These are phyloP conservation scores for Antidorcas marsupialis DNA, from an alignment of 2,113 vertebrate genomes.

Conservation along the genomic window DNA sequence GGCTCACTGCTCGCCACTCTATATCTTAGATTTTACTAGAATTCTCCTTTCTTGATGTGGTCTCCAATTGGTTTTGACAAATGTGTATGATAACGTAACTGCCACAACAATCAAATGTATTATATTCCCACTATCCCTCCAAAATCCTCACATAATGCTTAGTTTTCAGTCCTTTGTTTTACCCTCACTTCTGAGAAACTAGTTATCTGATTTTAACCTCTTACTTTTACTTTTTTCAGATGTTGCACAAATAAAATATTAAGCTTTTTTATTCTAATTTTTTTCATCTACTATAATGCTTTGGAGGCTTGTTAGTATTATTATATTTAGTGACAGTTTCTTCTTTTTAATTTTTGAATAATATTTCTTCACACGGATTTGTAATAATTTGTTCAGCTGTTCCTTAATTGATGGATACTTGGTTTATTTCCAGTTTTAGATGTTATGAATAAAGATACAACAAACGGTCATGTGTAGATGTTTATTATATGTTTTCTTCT, in stretches of 20 bases:
- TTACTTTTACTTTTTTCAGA: neutral
- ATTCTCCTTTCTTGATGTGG: neutral
- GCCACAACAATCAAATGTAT: neutral
- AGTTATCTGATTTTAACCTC: neutral
- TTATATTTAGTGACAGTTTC: neutral
- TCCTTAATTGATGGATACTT: neutral
- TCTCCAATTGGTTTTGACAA: neutral
- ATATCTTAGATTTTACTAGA: neutral
- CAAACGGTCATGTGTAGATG: neutral
- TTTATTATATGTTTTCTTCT: neutral
- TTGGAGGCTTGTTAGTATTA: neutral
- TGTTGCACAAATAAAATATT: neutral
- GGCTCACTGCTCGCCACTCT: accelerated
- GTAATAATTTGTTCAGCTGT: neutral
- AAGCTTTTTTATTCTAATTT: neutral
- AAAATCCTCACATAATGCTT: neutral
- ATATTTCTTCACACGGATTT: neutral
- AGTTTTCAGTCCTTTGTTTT: neutral
- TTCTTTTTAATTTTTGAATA: neutral
- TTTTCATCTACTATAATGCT: neutral
- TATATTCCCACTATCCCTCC: neutral
- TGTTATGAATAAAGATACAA: neutral
- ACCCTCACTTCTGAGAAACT: neutral
- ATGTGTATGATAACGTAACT: neutral
- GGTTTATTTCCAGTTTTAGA: neutral